Evolutionary conservation across 2,797 vertebrate genomes (phyloP), one percentile per base, ranked within the genome.

Genomic region (Cuniculus paca): DNA sequence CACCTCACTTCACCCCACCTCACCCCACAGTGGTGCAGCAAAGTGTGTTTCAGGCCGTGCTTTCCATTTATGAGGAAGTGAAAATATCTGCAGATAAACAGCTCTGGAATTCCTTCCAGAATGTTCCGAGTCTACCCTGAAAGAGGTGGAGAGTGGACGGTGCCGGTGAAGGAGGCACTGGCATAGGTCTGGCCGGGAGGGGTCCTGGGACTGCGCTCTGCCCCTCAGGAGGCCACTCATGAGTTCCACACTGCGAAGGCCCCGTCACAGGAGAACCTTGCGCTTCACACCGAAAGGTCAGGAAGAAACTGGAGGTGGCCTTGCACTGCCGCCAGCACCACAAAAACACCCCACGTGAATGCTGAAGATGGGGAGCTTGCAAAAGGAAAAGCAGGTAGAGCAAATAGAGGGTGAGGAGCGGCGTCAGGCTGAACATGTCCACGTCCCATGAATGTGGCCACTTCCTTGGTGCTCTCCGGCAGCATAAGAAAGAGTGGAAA

Each of bases 211-310:
- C 70, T 80, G 39, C 56, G n/a, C 8, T 34, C 39, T 3, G 39
- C 85, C 19, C 24, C 3, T 0, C 1, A 1, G 8, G n/a, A 11
- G 0, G 0, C 20, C 19, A 72, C 24, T 17, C 17, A 10, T 6
- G 26, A 81, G n/a, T 5, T 45, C 74, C 31, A 11, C 12, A 22
- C 39, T 5, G 24, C 20, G 12, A 0, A 13, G 60, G 5, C 1
- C 3, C 75, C 36, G 31, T 16, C 70, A 4, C 19, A 16, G 16
- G 14, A 87, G 52, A 61, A n/a, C 52, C 52, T n/a, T 70, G 74
- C 81, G 72, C 79, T 90, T 89, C 84, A 78, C 28, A 52, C 17
- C 17, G 52, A 42, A 83, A 68, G 79, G 28, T 94, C 85, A 86
- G 85, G 39, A 39, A 45, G 84, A 65, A 82, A 48, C 28, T 1